Evolutionary conservation across 92 coral and sea anemone species (phyloP), one percentile per base, ranked within the genome.

Genomic region (Porites evermanni): DNA sequence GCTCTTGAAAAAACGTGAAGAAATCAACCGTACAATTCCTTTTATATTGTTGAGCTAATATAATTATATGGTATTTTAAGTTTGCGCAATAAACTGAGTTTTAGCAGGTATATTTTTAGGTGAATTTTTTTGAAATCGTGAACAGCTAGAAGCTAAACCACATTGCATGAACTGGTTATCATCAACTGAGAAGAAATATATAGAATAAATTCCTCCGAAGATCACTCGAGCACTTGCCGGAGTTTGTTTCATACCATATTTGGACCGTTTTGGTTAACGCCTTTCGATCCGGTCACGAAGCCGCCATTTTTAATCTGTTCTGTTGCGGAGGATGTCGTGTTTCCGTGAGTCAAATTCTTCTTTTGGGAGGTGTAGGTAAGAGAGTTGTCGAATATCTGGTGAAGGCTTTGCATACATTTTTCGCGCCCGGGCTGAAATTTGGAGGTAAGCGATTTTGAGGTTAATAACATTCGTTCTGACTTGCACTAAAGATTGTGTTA

Each of bases 271-370:
- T 61, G 79, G 72, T 53, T 50, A 52, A 51, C 79, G 64, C 80
- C 73, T 79, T 47, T 73, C 9, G 80, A 80, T 83, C 80, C 9
- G 80, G 87, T 83, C 80, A 74, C 73, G 64, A 83, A 74, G 79
- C 52, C 26, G 73, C 87, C 53, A 72, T 83, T 53, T 52, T 17
- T 74, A 73, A 74, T 63, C 54, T 64, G 80, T 10, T 18, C 50
- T 74, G 52, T 11, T 47, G 32, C 63, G 20, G 63, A 53, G 29
- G 79, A 68, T 81, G 77, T 81, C 80, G 80, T 60, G 74, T 83
- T 83, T 83, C 87, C 87, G 87, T 74, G 52, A 72, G 54, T 83
- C 64, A 83, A 83, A 83, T 83, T 83, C 87, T 83, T 83, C 80
- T 52, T 64, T 73, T 72, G 87, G 87, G 87, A 73, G 87, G 87